Conservation (phyloP, 30 jellyfish, hydroid and myxozoan genomes). For the Hydractinia echinata region DNA sequence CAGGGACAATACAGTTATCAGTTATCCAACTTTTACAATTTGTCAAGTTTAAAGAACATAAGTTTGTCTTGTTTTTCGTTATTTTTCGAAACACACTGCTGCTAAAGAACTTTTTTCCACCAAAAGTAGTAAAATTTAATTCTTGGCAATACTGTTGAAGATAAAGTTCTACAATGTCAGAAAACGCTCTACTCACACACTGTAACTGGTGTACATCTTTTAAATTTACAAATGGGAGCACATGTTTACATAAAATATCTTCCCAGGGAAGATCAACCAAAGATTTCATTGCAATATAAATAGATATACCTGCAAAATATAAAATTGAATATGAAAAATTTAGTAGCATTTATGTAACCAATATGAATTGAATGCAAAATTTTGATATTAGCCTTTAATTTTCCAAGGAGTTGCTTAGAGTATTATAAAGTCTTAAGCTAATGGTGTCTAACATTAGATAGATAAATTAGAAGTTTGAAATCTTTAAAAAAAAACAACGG, state of each 20-base stretch:
- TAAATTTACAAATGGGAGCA: slow-evolving; percentile 22
- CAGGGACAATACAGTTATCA: slow-evolving; percentile 38
- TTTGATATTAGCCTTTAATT: too few relatives aligned
- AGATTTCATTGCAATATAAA: not conserved
- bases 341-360: not conserved
- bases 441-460: too few relatives aligned
- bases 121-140: slow-evolving; percentile 36
- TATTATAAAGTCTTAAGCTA: too few relatives aligned
- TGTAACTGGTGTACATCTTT: slow-evolving; percentile 35
- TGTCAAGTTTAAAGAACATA: slow-evolving; percentile 29
- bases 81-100: slow-evolving; percentile 20
- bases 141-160: slow-evolving; percentile 31
- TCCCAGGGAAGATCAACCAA: slow-evolving; percentile 39
- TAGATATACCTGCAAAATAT: not conserved
- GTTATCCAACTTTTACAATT: slow-evolving; percentile 56
- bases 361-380: too few relatives aligned
- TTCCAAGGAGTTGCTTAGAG: too few relatives aligned
- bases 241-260: slow-evolving; percentile 41
- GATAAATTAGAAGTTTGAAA: too few relatives aligned
- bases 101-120: slow-evolving; percentile 27
- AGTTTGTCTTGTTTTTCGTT: slow-evolving; percentile 25
- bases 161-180: slow-evolving; percentile 26
- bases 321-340: not conserved
- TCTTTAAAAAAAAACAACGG: too few relatives aligned
- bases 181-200: slow-evolving; percentile 33